phyloP scores from a whole-genome alignment of 2,888 invertebrate genomes.

The Agapetus fuscipes region DNA sequence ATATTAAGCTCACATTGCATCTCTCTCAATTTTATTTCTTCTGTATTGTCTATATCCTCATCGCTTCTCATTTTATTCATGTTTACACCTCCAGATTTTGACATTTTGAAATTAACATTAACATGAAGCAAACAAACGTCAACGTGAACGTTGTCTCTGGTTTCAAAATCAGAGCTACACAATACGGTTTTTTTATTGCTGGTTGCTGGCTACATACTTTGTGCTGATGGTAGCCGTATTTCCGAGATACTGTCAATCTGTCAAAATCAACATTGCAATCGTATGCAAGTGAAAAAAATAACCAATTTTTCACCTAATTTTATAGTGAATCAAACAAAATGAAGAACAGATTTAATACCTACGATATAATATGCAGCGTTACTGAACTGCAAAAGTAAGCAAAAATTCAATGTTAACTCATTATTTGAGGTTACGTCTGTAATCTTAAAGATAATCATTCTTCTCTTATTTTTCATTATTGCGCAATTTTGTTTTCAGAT shows the following conservation, averaged over 20 bases:
- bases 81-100: background rate
- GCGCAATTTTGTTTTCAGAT: no score
- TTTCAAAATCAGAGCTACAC: background rate
- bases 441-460: no score
- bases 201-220: no score
- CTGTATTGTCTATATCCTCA: background rate
- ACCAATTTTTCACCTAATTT: no score
- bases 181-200: background rate
- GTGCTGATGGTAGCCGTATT: no score
- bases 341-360: constrained; percentile 90
- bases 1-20: constrained; percentile 64
- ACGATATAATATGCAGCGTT: constrained; percentile 83
- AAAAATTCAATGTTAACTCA: background rate
- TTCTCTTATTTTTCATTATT: no score
- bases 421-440: background rate
- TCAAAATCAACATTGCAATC: no score
- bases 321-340: no score
- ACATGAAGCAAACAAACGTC: constrained; percentile 2
- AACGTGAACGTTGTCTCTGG: background rate
- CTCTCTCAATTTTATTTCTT: constrained; percentile 11
- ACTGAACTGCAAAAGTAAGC: constrained; percentile 77
- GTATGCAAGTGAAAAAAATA: no score
- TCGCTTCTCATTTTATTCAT: background rate
- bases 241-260: no score
- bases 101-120: background rate